phyloP scores from a whole-genome alignment of 2,113 vertebrate species.

The Nothocercus julius region DNA sequence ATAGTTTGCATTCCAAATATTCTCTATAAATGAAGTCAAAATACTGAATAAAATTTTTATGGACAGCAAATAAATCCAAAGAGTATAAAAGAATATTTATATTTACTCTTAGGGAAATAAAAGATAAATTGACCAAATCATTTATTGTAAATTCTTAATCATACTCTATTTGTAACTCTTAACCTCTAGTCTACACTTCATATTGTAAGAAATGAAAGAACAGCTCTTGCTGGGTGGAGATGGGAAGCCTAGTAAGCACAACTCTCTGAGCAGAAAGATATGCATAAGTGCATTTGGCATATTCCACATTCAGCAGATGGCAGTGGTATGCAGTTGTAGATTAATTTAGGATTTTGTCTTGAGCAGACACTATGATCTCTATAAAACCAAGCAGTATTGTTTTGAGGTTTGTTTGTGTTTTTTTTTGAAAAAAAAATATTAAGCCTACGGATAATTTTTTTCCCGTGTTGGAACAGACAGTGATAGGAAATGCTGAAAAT shows the following conservation, averaged over 20 bases:
- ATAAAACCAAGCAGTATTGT: background rate
- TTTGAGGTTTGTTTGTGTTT: background rate
- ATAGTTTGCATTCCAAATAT: background rate
- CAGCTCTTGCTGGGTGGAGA: background rate
- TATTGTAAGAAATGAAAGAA: background rate
- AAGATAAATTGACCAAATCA: background rate
- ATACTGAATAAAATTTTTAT: background rate
- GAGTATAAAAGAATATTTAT: background rate
- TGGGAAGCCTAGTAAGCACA: background rate
- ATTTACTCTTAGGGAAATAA: background rate
- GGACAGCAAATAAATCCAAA: background rate
- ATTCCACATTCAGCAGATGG: conserved; percentile 52
- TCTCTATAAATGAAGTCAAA: background rate
- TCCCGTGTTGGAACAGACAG: background rate
- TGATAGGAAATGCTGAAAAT: background rate
- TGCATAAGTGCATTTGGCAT: background rate
- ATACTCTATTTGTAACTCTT: background rate
- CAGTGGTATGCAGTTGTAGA: conserved; percentile 51
- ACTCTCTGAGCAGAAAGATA: background rate
- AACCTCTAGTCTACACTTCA: background rate
- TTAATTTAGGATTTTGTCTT: conserved; percentile 33
- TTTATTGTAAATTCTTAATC: conserved; percentile 22
- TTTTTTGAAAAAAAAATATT: background rate
- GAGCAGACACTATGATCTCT: background rate
- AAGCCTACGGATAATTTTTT: background rate